Evolutionary conservation across 2,113 vertebrate genomes (phyloP).

Genomic region (Tiliqua scincoides): DNA sequence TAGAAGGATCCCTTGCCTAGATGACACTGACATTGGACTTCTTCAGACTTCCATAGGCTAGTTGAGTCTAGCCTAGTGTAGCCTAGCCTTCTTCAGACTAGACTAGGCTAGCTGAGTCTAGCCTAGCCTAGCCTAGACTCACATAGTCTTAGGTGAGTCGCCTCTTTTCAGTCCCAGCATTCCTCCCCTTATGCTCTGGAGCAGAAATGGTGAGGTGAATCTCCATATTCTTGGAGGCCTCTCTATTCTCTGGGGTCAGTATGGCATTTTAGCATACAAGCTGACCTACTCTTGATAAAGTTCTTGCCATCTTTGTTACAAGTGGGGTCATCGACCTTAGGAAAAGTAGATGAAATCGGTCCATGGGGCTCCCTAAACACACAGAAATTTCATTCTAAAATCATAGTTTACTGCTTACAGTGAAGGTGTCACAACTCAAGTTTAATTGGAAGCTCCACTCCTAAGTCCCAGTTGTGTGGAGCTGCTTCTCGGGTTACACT

Average conservation of each 20-base stretch:
- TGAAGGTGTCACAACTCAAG: background rate
- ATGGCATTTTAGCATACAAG: background rate
- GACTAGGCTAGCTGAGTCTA: no score
- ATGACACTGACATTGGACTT: background rate
- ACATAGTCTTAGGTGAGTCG: no score
- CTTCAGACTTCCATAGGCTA: no score
- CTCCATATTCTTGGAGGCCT: no score
- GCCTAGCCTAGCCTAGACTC: no score
- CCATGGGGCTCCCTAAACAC: no score
- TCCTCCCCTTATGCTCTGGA: background rate
- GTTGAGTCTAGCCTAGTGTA: no score
- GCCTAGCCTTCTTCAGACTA: no score
- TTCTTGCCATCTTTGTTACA: no score
- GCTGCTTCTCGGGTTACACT: background rate
- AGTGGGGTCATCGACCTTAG: no score
- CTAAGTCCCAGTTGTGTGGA: background rate
- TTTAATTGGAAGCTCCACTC: background rate
- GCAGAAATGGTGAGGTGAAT: background rate
- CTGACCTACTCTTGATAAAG: background rate
- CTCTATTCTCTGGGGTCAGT: background rate
- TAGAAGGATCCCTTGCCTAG: background rate
- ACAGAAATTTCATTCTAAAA: no score
- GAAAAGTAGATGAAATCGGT: no score
- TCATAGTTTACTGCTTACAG: background rate
- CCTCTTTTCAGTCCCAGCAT: background rate